Evolutionary conservation across 2,888 invertebrate species (phyloP).

Genomic region (Leptothorax acervorum): DNA sequence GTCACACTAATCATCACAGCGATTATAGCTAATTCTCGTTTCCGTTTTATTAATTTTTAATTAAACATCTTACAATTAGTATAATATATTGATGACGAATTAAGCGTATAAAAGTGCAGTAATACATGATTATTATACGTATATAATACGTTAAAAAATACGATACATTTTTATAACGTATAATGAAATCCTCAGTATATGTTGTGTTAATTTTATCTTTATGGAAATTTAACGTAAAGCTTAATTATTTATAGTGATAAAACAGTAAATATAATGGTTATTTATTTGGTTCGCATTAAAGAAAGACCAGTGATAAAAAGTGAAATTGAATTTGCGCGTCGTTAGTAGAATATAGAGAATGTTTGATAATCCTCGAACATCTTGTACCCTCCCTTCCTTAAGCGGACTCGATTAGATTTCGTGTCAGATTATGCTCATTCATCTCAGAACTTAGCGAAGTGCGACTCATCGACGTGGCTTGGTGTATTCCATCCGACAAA

Average conservation of each 20-base stretch:
- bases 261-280: background rate
- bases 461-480: slow-evolving; percentile 26
- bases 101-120: background rate
- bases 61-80: background rate
- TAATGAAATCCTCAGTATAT: background rate
- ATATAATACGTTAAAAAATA: background rate
- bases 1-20: background rate
- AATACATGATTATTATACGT: background rate
- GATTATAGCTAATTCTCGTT: background rate
- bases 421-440: slow-evolving; percentile 23
- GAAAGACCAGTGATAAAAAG: background rate
- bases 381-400: background rate
- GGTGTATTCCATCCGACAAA: slow-evolving; percentile 42
- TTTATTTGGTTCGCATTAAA: too few relatives aligned
- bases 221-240: background rate
- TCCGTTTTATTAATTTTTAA: background rate
- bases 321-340: background rate
- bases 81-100: background rate
- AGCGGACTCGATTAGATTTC: slow-evolving; percentile 26
- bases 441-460: slow-evolving; percentile 6
- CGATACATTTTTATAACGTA: background rate
- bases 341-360: background rate
- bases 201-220: background rate
- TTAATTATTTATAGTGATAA: background rate
- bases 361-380: background rate